Evolutionary conservation across 2,888 invertebrate genomes (phyloP), one percentile per base, ranked within the genome.

Genomic region (Pycnomerus fuliginosus): DNA sequence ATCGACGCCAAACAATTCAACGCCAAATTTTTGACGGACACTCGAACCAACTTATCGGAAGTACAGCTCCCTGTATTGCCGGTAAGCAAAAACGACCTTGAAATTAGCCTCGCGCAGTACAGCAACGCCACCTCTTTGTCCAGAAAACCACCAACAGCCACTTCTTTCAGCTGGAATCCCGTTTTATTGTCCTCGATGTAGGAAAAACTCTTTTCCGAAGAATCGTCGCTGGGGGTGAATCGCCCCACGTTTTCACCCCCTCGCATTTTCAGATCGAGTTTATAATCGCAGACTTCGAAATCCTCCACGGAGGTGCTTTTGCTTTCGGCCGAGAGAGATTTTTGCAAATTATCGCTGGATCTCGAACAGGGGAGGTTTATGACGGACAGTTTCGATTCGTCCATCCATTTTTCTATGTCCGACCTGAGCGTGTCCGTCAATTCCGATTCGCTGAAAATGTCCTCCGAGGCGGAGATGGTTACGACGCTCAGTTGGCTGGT

Each of bases 21-120:
- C 0, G 94, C 90, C 22, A 95, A 79, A 3, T 90, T 85, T 72
- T 96, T 95, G 1, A 94, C 88, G 43, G 95, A 95, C 16, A 97
- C 92, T 20, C 96, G 78, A 20, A 90, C 84, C 13, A 75, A 74
- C 68, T 82, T 80, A 66, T 95, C 95, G 1, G 86, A 73, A 50
- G 87, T 81, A 31, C 85, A 61, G 52, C 46, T 35, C 41, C 54
- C 60, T 39, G 76, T 75, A 34, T 75, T 74, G 0, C 87, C 89
- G 8, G 81, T 77, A 16, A 92, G 69, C 14, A 93, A 73, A 67
- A 90, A 92, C 41, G 82, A 80, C 5, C 84, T 83, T 10, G 80
- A 79, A 2, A 93, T 70, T 42, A 88, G 76, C 51, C 91, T 76
- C 3, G 83, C 78, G 55, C 87, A 87, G 67, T 84, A 89, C 34